These are phyloP conservation scores for Botia almorhae DNA, from an alignment of 2,797 vertebrate genomes.

Conservation along the genomic window DNA sequence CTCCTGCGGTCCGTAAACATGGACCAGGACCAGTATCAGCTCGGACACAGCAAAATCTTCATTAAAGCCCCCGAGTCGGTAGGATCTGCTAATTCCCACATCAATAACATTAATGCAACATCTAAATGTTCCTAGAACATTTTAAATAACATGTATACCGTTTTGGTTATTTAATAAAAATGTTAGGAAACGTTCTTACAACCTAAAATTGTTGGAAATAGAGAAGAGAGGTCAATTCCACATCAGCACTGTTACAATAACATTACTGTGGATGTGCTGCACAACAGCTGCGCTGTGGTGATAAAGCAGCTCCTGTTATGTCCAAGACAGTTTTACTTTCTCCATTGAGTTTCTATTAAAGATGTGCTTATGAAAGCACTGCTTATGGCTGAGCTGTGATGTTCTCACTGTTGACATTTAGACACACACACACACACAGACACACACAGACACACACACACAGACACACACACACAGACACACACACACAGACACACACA, in stretches of 20 bases:
- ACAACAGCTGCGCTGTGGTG: conserved; percentile 69
- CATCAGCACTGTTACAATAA: conserved; percentile 71
- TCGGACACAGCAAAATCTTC: conserved; percentile 92
- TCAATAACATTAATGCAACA: too few species aligned
- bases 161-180: too few species aligned
- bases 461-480: conserved; percentile 60
- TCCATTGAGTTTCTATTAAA: conserved; percentile 63
- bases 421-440: conserved; percentile 47
- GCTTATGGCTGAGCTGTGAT: conserved; percentile 71
- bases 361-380: conserved; percentile 74
- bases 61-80: conserved; percentile 98
- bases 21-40: conserved; percentile 96
- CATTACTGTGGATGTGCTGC: conserved; percentile 63
- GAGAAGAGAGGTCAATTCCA: conserved; percentile 26
- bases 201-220: neutral
- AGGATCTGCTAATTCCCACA: conserved; percentile 50
- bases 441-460: conserved; percentile 62
- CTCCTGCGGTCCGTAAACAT: conserved; percentile 92
- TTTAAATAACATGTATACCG: too few species aligned
- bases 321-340: conserved; percentile 71
- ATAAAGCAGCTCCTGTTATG: conserved; percentile 65
- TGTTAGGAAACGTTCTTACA: too few species aligned
- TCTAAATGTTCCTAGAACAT: too few species aligned
- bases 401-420: conserved; percentile 74
- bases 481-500: conserved; percentile 50